These are phyloP conservation scores for Ariopsis seemanni DNA, from an alignment of 2,113 vertebrate species.

Conservation along the genomic window DNA sequence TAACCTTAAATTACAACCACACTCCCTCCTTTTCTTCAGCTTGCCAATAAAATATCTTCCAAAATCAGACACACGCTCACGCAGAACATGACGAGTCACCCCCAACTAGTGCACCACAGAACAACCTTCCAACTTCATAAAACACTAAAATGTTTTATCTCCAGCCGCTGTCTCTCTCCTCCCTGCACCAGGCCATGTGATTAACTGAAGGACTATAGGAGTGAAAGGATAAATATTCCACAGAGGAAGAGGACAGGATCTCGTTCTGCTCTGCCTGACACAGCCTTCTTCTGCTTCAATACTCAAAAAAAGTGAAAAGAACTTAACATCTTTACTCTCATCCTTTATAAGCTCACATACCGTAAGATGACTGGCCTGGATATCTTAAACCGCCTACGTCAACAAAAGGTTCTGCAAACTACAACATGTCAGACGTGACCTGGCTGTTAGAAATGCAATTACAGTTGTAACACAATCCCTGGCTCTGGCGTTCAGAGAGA, in stretches of 20 bases:
- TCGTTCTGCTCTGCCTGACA: not conserved
- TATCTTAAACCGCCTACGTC: not conserved
- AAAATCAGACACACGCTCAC: not conserved
- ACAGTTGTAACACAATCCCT: not conserved
- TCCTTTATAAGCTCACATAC: not conserved
- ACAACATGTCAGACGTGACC: not conserved
- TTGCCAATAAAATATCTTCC: conserved; percentile 20
- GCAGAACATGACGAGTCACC: not conserved
- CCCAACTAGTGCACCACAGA: not conserved
- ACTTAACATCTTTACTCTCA: not conserved
- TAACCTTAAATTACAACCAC: conserved; percentile 52
- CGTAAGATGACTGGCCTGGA: not conserved
- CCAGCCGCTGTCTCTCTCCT: not conserved
- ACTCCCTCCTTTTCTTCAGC: conserved; percentile 23
- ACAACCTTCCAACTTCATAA: conserved; percentile 27
- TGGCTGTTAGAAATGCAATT: not conserved
- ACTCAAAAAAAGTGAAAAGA: not conserved
- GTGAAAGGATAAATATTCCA: not conserved
- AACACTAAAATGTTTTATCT: conserved; percentile 30
- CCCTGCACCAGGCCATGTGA: not conserved
- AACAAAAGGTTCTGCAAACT: not conserved
- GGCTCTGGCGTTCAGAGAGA: not conserved
- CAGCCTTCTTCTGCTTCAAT: not conserved
- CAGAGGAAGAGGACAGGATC: not conserved
- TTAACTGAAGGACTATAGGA: not conserved